Percentiles rank a stretch among this genome's conserved stretches.
Evolutionary conservation across 1,140 invertebrate genomes (phyloP).

Genomic region (Saccostrea cuccullata): DNA sequence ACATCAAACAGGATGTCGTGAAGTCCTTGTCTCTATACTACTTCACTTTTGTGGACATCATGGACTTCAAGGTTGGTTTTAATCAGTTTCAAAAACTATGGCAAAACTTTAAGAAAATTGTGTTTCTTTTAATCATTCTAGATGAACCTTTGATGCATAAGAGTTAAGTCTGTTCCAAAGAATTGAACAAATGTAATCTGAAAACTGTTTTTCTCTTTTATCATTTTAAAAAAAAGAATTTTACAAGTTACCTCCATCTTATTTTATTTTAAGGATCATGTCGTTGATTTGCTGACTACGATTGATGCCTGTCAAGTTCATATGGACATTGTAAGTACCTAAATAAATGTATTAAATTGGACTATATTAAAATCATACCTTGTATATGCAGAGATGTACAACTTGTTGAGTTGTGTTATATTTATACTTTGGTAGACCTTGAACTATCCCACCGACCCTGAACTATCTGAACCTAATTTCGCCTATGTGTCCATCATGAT

Average conservation of each 20-base stretch:
- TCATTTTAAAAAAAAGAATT: neutral
- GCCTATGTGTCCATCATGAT: conserved; percentile 97
- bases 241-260: neutral
- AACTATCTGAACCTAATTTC: conserved; percentile 96
- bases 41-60: conserved; percentile 99
- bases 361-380: too few relatives aligned
- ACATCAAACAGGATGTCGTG: conserved; percentile 90
- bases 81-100: neutral
- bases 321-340: conserved; percentile 90
- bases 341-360: too few relatives aligned
- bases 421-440: conserved; percentile 82
- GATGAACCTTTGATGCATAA: neutral
- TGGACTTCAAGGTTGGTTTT: conserved; percentile 90
- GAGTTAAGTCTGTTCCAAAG: neutral
- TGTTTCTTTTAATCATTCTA: neutral
- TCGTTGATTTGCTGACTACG: conserved; percentile 96
- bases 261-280: conserved; percentile 86
- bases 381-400: neutral
- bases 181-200: neutral
- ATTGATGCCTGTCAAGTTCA: conserved; percentile 98
- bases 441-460: conserved; percentile 97
- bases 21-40: conserved; percentile 98
- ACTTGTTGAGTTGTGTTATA: neutral
- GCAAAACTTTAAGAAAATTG: neutral
- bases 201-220: neutral